These are phyloP conservation scores for Ametastegia equiseti DNA, from an alignment of 2,888 invertebrate genomes.

Conservation along the genomic window DNA sequence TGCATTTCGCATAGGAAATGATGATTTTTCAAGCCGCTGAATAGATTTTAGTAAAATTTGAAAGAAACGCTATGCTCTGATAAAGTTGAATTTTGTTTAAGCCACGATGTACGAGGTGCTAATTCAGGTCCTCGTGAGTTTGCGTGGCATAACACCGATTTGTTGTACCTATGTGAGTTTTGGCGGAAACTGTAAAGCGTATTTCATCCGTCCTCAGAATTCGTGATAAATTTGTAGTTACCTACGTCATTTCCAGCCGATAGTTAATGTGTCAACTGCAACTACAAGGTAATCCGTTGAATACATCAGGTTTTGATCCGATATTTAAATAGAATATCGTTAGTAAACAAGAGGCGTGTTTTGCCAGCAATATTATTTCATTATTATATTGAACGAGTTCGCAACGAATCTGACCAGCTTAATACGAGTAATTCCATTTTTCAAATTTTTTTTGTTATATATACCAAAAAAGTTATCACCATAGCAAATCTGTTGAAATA, in stretches of 20 bases:
- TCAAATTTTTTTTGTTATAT: too few relatives aligned
- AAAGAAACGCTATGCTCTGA: too few relatives aligned
- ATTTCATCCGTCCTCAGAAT: constrained; percentile 21
- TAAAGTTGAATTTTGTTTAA: too few relatives aligned
- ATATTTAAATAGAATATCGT: constrained; percentile 23
- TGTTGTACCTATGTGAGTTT: constrained; percentile 16
- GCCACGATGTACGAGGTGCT: not conserved
- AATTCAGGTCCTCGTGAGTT: not conserved
- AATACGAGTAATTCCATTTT: constrained; percentile 11
- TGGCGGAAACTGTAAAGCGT: not conserved
- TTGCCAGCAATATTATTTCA: constrained; percentile 11
- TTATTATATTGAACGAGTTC: not conserved
- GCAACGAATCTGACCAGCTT: not conserved
- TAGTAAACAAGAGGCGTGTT: not conserved
- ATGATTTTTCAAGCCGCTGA: too few relatives aligned
- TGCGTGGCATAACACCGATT: not conserved
- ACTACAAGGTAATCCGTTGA: not conserved
- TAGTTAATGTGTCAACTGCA: constrained; percentile 35
- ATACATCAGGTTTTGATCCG: not conserved
- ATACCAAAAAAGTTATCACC: constrained; percentile 13
- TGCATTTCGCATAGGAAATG: too few relatives aligned
- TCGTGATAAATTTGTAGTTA: not conserved
- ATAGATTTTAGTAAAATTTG: too few relatives aligned
- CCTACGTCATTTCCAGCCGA: constrained; percentile 22
- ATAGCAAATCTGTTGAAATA: constrained; percentile 22